Conservation (phyloP, 2,797 vertebrate species). For the Mus spretus region DNA sequence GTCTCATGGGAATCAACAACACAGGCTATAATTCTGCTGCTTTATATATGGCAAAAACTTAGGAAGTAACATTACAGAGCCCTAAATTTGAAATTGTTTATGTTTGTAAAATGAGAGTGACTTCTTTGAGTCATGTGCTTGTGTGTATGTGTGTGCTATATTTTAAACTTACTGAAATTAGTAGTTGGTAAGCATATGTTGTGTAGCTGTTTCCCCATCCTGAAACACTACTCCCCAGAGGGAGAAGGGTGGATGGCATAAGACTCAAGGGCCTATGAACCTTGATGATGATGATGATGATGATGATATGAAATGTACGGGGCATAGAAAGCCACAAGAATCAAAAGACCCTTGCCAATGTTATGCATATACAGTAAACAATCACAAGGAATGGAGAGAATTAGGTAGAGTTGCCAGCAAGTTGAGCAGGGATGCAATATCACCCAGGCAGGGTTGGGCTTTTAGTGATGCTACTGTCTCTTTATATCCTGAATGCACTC, state of each 20-base stretch:
- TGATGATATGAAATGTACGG: background rate
- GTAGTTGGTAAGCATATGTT: background rate
- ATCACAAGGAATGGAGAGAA: background rate
- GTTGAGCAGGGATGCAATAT: background rate
- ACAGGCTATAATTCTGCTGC: background rate
- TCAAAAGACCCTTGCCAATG: background rate
- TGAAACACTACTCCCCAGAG: background rate
- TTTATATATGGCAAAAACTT: background rate
- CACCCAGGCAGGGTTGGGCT: background rate
- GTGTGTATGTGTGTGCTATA: background rate
- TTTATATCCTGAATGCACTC: background rate
- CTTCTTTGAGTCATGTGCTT: background rate
- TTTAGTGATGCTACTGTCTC: background rate
- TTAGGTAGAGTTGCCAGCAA: background rate
- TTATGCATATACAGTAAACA: background rate
- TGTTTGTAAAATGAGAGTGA: background rate
- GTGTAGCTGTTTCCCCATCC: background rate
- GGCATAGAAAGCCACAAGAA: background rate
- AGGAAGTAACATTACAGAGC: background rate
- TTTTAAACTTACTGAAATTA: background rate
- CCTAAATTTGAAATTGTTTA: slow-evolving; percentile 4
- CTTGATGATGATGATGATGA: background rate
- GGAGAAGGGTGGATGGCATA: no score
- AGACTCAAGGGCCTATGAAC: background rate
- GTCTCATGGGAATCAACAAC: background rate